These are phyloP conservation scores for Linyphia triangularis DNA, from an alignment of 2,888 invertebrate species.

Conservation along the genomic window DNA sequence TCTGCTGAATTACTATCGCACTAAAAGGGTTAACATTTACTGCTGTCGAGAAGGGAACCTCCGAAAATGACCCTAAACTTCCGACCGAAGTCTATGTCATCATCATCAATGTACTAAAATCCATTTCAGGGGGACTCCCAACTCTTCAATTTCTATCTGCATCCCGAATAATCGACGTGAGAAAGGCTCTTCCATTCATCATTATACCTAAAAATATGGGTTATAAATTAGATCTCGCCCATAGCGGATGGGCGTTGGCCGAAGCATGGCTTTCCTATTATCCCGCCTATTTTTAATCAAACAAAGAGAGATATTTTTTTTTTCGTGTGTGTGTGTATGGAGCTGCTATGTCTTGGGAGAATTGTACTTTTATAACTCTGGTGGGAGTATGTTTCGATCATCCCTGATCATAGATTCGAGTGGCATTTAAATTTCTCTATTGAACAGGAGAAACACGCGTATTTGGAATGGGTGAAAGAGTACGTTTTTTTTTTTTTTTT, in stretches of 20 bases:
- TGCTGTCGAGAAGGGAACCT: too few relatives aligned
- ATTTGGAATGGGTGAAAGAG: too few relatives aligned
- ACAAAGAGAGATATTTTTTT: slow-evolving; percentile 41
- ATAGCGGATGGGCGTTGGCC: slow-evolving; percentile 59
- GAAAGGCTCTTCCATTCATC: slow-evolving; percentile 23
- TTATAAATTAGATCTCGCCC: slow-evolving; percentile 62
- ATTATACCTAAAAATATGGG: slow-evolving; percentile 64
- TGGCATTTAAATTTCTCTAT: too few relatives aligned
- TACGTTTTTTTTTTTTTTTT: too few relatives aligned
- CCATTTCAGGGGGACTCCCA: not conserved
- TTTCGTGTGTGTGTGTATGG: slow-evolving; percentile 15
- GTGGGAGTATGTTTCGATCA: too few relatives aligned
- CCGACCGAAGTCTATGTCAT: not conserved
- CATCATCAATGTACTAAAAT: not conserved
- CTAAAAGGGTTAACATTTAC: too few relatives aligned
- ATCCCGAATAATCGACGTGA: not conserved
- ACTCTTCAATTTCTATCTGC: not conserved
- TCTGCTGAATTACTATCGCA: too few relatives aligned
- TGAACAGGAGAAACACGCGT: too few relatives aligned
- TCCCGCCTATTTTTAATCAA: slow-evolving; percentile 67
- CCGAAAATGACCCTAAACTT: too few relatives aligned
- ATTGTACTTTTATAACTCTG: not conserved
- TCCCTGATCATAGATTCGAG: too few relatives aligned
- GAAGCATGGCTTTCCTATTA: slow-evolving; percentile 38
- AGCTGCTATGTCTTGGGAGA: not conserved